Percentiles rank a stretch among this genome's conserved stretches.
phyloP scores from a whole-genome alignment of 2,888 invertebrate genomes.

The Agonum fuliginosum region DNA sequence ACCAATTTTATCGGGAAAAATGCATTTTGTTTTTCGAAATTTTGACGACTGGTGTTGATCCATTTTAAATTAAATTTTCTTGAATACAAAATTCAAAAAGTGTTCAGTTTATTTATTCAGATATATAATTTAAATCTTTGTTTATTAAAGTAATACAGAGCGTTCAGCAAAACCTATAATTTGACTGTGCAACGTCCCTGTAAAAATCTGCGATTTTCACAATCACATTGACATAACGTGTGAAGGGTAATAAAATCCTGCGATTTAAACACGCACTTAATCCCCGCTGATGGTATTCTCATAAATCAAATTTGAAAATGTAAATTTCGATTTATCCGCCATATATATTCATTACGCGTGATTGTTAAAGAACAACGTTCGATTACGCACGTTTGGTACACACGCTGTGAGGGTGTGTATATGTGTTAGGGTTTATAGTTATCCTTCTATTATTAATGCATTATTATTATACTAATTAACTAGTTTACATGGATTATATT shows the following conservation, averaged over 20 bases:
- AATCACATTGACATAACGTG: background rate
- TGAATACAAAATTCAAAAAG: too few relatives aligned
- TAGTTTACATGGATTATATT: slow-evolving; percentile 30
- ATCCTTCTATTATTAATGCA: slow-evolving; percentile 2
- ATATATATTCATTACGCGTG: background rate
- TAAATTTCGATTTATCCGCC: background rate
- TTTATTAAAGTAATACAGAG: too few relatives aligned
- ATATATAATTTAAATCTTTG: too few relatives aligned
- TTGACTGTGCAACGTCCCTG: background rate
- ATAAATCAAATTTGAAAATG: background rate
- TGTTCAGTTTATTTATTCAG: too few relatives aligned
- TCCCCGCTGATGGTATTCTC: background rate
- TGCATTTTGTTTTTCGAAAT: too few relatives aligned
- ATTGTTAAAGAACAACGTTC: background rate
- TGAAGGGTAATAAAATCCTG: background rate
- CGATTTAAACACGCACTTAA: background rate
- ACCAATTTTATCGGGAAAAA: too few relatives aligned
- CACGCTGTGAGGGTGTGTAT: background rate
- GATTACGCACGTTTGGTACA: background rate
- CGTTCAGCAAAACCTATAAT: too few relatives aligned
- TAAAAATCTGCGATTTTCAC: background rate
- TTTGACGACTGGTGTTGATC: too few relatives aligned
- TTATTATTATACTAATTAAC: slow-evolving; percentile 37
- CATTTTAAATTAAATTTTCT: too few relatives aligned
- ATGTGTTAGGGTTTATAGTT: background rate